These are phyloP conservation scores for Malacoraja senta DNA, from an alignment of 2,797 vertebrate species.

Conservation along the genomic window DNA sequence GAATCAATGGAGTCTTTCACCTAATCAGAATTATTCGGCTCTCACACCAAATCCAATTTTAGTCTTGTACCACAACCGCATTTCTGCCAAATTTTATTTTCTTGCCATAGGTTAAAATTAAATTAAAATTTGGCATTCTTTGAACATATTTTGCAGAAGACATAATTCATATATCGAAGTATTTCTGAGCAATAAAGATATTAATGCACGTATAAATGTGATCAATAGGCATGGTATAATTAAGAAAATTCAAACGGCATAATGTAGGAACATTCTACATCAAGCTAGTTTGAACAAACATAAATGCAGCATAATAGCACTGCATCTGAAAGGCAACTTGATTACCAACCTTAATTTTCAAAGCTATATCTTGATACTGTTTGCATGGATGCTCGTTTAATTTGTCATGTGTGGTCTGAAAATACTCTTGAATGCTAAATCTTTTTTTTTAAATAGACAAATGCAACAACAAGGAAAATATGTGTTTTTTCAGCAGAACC, in stretches of 20 bases:
- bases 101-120: neutral
- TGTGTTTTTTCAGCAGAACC: neutral
- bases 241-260: neutral
- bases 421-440: neutral
- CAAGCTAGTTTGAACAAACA: neutral
- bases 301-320: neutral
- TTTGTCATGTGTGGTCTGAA: neutral
- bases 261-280: neutral
- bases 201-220: neutral
- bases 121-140: neutral
- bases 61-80: neutral
- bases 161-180: neutral
- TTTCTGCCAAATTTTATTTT: neutral
- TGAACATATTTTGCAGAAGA: neutral
- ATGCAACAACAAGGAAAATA: neutral
- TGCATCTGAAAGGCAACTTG: neutral
- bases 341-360: too few species aligned
- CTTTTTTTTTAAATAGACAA: neutral
- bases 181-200: neutral
- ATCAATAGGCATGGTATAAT: neutral
- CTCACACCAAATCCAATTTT: neutral
- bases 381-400: neutral
- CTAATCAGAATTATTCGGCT: neutral
- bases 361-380: neutral
- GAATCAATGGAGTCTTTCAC: neutral